phyloP scores from a whole-genome alignment of 1,140 invertebrate genomes.

The Lucilia cuprina region DNA sequence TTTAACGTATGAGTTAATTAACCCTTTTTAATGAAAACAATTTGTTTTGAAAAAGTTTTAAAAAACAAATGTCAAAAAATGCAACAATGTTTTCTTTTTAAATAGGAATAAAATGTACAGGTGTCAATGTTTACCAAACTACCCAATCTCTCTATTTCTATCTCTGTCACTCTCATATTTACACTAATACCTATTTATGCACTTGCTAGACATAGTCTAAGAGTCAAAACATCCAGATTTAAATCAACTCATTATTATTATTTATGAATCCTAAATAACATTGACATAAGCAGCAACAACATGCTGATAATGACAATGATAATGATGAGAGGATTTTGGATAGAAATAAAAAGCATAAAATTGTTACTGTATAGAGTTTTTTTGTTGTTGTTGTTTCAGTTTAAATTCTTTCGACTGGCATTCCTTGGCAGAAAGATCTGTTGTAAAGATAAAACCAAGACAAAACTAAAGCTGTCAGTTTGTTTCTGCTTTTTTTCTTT shows the following conservation, averaged over 20 bases:
- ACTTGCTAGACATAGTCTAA: not conserved
- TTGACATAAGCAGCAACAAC: conserved; percentile 29
- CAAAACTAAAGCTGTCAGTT: not conserved
- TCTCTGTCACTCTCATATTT: not conserved
- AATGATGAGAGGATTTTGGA: not conserved
- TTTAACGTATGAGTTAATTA: not conserved
- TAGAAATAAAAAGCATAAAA: not conserved
- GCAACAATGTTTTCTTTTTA: not conserved
- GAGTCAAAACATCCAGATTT: not conserved
- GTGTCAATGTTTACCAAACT: not conserved
- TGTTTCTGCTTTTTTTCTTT: not conserved
- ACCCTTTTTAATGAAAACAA: not conserved
- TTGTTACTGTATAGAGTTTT: not conserved
- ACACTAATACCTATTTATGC: not conserved
- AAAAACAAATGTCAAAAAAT: not conserved
- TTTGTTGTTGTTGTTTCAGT: conserved; percentile 3
- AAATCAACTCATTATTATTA: conserved; percentile 39
- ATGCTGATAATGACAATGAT: conserved; percentile 30
- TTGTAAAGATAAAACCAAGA: not conserved
- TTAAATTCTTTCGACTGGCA: too few relatives aligned
- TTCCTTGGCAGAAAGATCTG: too few relatives aligned
- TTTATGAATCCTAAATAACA: conserved; percentile 40
- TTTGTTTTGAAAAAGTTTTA: not conserved
- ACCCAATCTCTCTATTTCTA: too few relatives aligned
- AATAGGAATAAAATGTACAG: not conserved